phyloP scores from a whole-genome alignment of 2,797 vertebrate genomes.

The Australoheros facetus region DNA sequence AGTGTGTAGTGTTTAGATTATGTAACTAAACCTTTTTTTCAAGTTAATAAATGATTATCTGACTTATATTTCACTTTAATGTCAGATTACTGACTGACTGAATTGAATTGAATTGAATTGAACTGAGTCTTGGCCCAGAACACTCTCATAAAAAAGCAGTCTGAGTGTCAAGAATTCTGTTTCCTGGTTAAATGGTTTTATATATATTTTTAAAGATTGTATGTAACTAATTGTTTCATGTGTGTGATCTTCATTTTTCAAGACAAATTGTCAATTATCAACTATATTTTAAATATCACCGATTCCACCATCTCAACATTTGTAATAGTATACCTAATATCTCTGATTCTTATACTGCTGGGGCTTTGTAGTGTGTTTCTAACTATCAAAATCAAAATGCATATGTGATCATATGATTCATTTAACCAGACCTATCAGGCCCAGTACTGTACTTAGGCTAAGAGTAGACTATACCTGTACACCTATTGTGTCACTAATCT shows the following conservation, averaged over 20 bases:
- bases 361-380: not conserved
- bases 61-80: not conserved
- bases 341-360: not conserved
- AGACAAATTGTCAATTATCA: no score
- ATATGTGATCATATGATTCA: not conserved
- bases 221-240: not conserved
- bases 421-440: not conserved
- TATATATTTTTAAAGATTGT: no score
- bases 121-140: not conserved
- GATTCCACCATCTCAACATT: not conserved
- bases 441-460: not conserved
- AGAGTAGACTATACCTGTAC: not conserved
- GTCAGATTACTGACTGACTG: not conserved
- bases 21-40: not conserved
- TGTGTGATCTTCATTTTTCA: no score
- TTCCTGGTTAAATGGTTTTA: no score
- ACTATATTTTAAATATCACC: no score
- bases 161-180: not conserved
- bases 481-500: constrained; percentile 8
- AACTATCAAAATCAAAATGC: not conserved
- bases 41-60: not conserved
- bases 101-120: no score
- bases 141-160: not conserved
- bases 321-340: not conserved
- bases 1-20: not conserved